phyloP scores from a whole-genome alignment of 1,140 invertebrate genomes.

The Diprion similis region DNA sequence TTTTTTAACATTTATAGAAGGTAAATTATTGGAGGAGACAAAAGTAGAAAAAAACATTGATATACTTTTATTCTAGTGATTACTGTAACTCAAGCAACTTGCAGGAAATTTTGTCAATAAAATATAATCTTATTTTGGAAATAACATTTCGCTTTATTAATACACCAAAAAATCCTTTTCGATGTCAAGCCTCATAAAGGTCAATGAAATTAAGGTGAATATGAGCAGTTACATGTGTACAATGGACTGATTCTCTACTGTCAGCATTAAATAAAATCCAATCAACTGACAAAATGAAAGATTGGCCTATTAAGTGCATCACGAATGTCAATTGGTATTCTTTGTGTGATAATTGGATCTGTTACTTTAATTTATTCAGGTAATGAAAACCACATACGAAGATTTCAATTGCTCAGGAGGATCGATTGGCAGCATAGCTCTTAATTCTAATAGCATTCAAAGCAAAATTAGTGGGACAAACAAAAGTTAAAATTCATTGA shows the following conservation, averaged over 20 bases:
- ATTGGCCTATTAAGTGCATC: background rate
- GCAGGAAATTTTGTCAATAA: background rate
- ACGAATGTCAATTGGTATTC: slow-evolving; percentile 14
- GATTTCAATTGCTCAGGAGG: background rate
- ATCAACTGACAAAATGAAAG: background rate
- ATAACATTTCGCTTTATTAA: background rate
- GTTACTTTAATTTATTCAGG: slow-evolving; percentile 9
- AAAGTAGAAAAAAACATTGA: background rate
- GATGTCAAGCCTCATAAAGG: background rate
- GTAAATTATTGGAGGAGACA: background rate
- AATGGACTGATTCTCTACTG: background rate
- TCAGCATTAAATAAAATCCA: background rate
- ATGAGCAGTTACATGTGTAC: background rate
- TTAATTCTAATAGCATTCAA: no score
- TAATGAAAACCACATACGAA: background rate
- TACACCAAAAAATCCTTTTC: no score
- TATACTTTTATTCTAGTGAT: slow-evolving; percentile 9
- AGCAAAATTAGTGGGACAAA: no score
- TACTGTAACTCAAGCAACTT: background rate
- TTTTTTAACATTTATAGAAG: background rate
- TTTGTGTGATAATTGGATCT: background rate
- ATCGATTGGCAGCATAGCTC: background rate
- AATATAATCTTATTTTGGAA: slow-evolving; percentile 8
- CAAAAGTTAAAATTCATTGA: no score
- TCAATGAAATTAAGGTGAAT: background rate